Percentiles rank a stretch among this genome's conserved stretches.
Evolutionary conservation across 1,140 invertebrate species (phyloP).

Genomic region (Aphidius ervi): DNA sequence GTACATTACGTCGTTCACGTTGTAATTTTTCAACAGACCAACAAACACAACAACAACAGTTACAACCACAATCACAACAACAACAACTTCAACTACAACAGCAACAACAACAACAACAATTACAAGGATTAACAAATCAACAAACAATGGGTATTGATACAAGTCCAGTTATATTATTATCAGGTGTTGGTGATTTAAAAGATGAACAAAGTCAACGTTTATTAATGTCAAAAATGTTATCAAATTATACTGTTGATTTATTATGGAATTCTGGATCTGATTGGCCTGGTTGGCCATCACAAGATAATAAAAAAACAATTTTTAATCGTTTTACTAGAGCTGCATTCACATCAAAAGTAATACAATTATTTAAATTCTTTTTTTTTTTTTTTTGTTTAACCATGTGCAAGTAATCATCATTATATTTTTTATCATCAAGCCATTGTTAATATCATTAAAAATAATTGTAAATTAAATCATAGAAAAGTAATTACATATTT

Average conservation of each 20-base stretch:
- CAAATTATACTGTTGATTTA: conserved; percentile 71
- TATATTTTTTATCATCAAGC: no score
- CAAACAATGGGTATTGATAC: conserved; percentile 38
- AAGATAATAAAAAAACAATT: conserved; percentile 61
- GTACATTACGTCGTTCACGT: conserved; percentile 15
- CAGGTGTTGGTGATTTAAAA: conserved; percentile 41
- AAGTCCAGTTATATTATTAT: conserved; percentile 38
- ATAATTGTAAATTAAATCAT: background rate
- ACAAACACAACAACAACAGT: conserved; percentile 5
- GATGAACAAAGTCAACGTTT: conserved; percentile 41
- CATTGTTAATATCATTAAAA: no score
- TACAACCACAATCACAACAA: background rate
- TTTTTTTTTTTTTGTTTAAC: background rate
- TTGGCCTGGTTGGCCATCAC: conserved; percentile 65
- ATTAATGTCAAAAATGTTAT: conserved; percentile 47
- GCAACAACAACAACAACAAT: conserved; percentile 7
- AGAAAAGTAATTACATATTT: background rate
- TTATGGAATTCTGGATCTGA: conserved; percentile 85
- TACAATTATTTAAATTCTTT: conserved; percentile 13
- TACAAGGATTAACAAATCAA: background rate
- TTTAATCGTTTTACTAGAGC: conserved; percentile 77
- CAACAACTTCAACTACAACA: background rate
- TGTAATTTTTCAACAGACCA: conserved; percentile 24
- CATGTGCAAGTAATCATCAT: background rate
- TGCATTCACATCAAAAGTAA: conserved; percentile 84